These are phyloP conservation scores for Pantala flavescens DNA, from an alignment of 1,140 invertebrate genomes.

Conservation along the genomic window DNA sequence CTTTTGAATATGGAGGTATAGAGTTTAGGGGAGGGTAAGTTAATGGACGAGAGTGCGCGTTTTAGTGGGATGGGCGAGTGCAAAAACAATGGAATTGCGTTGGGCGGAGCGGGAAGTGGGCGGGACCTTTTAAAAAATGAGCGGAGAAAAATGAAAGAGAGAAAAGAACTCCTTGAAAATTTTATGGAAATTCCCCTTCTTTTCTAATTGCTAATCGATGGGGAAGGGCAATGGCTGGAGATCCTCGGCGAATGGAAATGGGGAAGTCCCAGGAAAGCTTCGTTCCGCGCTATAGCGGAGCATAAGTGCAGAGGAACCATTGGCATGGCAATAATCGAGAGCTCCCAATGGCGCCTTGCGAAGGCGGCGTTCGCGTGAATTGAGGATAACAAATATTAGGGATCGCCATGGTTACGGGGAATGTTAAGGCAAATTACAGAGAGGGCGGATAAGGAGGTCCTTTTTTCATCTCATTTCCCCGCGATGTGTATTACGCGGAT, in stretches of 20 bases:
- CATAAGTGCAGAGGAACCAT: too few relatives aligned
- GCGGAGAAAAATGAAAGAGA: not conserved
- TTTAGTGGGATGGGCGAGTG: not conserved
- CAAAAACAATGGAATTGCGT: not conserved
- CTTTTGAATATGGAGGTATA: not conserved
- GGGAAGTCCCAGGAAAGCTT: not conserved
- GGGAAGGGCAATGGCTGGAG: not conserved
- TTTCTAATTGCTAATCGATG: conserved; percentile 10
- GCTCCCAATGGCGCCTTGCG: too few relatives aligned
- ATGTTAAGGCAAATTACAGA: too few relatives aligned
- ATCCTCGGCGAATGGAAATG: not conserved
- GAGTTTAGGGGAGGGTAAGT: not conserved
- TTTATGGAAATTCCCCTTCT: not conserved
- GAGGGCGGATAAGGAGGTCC: too few relatives aligned
- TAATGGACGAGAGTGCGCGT: not conserved
- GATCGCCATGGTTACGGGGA: too few relatives aligned
- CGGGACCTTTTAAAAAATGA: not conserved
- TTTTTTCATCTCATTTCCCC: too few relatives aligned
- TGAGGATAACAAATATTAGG: too few relatives aligned
- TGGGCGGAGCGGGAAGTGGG: conserved; percentile 4
- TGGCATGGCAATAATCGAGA: too few relatives aligned
- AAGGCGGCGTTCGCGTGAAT: too few relatives aligned
- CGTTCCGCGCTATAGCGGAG: too few relatives aligned
- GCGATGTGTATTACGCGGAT: too few relatives aligned
- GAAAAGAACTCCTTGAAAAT: conserved; percentile 10